Base-by-base conservation (phyloP, 2,888 invertebrate species). In the Altica lythri region DNA sequence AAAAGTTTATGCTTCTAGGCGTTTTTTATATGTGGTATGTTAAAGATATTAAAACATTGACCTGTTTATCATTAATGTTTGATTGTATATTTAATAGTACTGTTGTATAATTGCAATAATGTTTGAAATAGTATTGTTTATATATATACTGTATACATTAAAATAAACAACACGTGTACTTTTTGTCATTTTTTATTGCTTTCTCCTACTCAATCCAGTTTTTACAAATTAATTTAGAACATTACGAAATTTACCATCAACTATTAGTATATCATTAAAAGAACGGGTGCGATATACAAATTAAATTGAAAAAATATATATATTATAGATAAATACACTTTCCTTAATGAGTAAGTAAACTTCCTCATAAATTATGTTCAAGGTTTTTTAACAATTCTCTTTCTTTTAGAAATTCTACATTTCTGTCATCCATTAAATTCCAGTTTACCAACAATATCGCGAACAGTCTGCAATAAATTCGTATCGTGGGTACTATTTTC, bases 361-460 rank as follows among this genome's bases (percentile, higher is more conserved):
- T n/a, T n/a, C n/a, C n/a, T n/a, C n/a, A n/a, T n/a, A n/a, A n/a
- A n/a, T n/a, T n/a, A n/a, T n/a, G n/a, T n/a, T n/a, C n/a, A n/a
- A n/a, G n/a, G n/a, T 32, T 57, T 61, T 42, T 61, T 61, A 6
- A 57, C 51, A 27, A 54, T 59, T 30, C 61, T 55, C 44, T 56
- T 62, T 29, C 57, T 57, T 27, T 62, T 62, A 4, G 57, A 56
- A 13, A 50, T 42, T 17, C 55, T 57, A 43, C 40, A 44, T 29
- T 44, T 59, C 53, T 71, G 75, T 77, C 77, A 77, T 76, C 76
- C 76, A 62, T 72, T 75, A 56, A 89, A 80, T 74, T 92, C 92
- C 58, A 91, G 79, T 70, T 86, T 85, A 44, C 86, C 86, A 9
- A 92, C 84, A 58, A 92, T 89, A 67, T 89, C 91, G 59, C 88